Conservation (phyloP, 2,113 vertebrate species). For the Cebus imitator region DNA sequence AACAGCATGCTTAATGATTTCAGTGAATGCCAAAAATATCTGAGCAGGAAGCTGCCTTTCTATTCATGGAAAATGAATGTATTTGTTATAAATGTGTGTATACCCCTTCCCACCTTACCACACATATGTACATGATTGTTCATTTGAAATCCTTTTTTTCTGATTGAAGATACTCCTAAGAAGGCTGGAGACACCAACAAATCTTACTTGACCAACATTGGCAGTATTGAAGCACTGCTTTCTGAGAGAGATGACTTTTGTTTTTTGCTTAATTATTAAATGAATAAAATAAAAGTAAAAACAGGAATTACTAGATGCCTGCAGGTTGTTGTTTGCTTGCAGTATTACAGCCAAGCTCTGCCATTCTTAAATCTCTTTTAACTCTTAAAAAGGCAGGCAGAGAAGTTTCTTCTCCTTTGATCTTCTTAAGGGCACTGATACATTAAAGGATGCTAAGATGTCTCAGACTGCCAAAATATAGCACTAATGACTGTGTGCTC, state of each 20-base stretch:
- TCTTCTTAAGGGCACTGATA: neutral
- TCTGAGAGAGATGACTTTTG: neutral
- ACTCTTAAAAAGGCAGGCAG: neutral
- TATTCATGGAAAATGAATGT: neutral
- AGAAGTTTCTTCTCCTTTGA: constrained; percentile 37
- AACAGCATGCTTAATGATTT: neutral
- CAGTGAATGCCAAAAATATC: neutral
- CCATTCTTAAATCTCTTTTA: constrained; percentile 26
- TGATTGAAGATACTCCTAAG: neutral
- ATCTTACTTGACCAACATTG: neutral
- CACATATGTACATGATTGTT: neutral
- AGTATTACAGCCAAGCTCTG: neutral
- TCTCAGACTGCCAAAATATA: constrained; percentile 13
- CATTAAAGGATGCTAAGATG: neutral
- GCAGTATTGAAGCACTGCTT: neutral
- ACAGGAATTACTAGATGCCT: neutral
- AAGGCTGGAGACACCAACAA: neutral
- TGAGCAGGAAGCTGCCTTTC: neutral
- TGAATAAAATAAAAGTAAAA: constrained; percentile 1
- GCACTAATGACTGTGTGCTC: neutral
- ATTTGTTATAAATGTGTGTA: neutral
- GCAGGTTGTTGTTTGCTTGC: neutral
- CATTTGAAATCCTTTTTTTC: neutral
- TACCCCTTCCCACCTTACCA: fast-evolving
- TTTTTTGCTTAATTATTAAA: neutral